These are phyloP conservation scores for Gallinago undulata DNA, from an alignment of 2,113 vertebrate species.

Conservation along the genomic window DNA sequence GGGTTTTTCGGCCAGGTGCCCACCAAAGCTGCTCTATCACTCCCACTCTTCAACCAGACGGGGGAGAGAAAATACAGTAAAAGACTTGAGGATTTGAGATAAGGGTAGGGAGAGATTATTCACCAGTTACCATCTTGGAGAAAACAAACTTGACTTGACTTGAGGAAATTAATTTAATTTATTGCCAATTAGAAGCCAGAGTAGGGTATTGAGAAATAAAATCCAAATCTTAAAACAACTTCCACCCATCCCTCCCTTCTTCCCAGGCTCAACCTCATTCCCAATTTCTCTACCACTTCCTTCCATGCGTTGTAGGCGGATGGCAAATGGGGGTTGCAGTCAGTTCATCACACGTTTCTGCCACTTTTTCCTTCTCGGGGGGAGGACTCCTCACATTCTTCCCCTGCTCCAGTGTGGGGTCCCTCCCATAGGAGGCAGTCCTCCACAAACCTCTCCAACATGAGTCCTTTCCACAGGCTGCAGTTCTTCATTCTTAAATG, in stretches of 20 bases:
- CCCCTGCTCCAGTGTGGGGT: background rate
- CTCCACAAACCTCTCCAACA: background rate
- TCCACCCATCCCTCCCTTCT: background rate
- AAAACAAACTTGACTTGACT: background rate
- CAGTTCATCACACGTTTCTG: background rate
- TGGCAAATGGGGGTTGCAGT: background rate
- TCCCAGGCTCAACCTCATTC: background rate
- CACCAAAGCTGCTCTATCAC: background rate
- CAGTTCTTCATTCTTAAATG: background rate
- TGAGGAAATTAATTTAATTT: background rate
- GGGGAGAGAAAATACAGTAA: background rate
- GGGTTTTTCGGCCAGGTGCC: background rate
- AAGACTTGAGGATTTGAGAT: background rate
- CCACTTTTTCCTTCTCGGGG: background rate
- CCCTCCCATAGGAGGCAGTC: background rate
- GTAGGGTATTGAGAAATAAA: background rate
- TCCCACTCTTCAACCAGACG: background rate
- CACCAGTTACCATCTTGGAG: background rate
- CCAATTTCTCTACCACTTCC: background rate
- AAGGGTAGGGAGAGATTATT: background rate
- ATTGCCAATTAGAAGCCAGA: background rate
- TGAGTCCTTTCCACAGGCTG: background rate
- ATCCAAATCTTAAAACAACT: background rate
- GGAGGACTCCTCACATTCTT: background rate
- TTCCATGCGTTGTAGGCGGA: background rate